These are phyloP conservation scores for Panulirus ornatus DNA, from an alignment of 1,140 invertebrate species.

Conservation along the genomic window DNA sequence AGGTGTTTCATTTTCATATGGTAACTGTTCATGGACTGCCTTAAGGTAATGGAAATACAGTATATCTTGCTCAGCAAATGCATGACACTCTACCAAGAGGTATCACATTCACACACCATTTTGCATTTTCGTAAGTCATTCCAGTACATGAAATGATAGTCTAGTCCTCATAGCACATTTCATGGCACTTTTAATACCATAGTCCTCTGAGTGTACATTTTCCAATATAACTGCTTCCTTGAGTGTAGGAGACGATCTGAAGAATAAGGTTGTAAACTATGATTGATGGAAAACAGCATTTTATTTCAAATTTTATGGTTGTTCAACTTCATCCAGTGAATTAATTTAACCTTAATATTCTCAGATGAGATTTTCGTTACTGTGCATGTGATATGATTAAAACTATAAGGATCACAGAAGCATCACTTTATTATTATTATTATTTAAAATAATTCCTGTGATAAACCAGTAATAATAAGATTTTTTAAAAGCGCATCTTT, in stretches of 20 bases:
- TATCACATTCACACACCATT: conserved; percentile 12
- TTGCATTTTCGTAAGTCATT: conserved; percentile 50
- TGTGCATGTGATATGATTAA: too few species aligned
- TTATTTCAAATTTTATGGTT: background rate
- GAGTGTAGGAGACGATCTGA: background rate
- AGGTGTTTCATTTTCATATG: background rate
- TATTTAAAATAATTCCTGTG: too few species aligned
- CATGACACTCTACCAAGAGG: background rate
- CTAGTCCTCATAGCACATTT: conserved; percentile 38
- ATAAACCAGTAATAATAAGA: too few species aligned
- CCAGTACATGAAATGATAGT: conserved; percentile 43
- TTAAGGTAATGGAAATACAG: background rate
- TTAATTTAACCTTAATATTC: too few species aligned
- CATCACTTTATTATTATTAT: too few species aligned
- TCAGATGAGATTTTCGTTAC: too few species aligned
- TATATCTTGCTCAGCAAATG: conserved; percentile 2
- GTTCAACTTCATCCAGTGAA: background rate
- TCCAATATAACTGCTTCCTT: conserved; percentile 16
- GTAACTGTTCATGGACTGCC: background rate
- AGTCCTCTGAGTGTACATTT: conserved; percentile 16
- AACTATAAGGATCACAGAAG: too few species aligned
- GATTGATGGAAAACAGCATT: background rate
- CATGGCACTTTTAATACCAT: conserved; percentile 38
- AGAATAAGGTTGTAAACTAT: background rate
- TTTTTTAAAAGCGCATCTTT: too few species aligned